A percentile compares a stretch with the other conserved stretches of the same genome.
phyloP scores from a whole-genome alignment of 2,888 invertebrate species.

The Sepiola atlantica region DNA sequence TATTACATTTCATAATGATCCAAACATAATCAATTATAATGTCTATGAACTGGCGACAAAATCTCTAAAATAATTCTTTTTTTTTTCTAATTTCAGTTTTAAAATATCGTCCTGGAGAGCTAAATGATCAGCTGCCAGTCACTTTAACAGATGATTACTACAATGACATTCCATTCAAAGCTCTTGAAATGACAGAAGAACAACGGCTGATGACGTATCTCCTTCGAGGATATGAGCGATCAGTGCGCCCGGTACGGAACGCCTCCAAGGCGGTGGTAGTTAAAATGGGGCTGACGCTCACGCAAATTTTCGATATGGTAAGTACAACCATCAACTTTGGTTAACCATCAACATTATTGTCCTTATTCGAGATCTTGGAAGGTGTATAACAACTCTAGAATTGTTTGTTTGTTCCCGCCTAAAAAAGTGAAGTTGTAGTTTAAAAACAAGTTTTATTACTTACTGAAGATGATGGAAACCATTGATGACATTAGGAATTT shows the following conservation, averaged over 20 bases:
- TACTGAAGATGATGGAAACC: too few species aligned
- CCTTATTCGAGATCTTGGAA: neutral
- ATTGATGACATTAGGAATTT: too few species aligned
- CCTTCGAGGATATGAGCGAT: slow-evolving; percentile 76
- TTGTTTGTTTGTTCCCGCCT: too few species aligned
- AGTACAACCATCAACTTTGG: slow-evolving; percentile 53
- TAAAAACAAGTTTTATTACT: too few species aligned
- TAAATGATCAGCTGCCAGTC: neutral
- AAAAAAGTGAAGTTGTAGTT: too few species aligned
- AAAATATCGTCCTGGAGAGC: slow-evolving; percentile 33
- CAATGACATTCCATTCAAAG: slow-evolving; percentile 46
- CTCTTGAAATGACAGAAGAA: slow-evolving; percentile 68
- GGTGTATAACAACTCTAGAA: too few species aligned
- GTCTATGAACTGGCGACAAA: neutral
- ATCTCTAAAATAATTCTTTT: neutral
- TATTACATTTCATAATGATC: too few species aligned
- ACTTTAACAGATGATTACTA: neutral
- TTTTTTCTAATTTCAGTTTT: neutral
- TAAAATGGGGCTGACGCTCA: slow-evolving; percentile 77
- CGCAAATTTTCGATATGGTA: slow-evolving; percentile 78
- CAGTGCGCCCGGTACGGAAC: slow-evolving; percentile 77
- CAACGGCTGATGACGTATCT: slow-evolving; percentile 76
- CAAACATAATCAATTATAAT: too few species aligned
- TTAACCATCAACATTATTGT: neutral
- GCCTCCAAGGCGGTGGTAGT: slow-evolving; percentile 76